Evolutionary conservation across 2,888 invertebrate species (phyloP), one percentile per base, ranked within the genome.

Genomic region (Hirudinaria manillensis): DNA sequence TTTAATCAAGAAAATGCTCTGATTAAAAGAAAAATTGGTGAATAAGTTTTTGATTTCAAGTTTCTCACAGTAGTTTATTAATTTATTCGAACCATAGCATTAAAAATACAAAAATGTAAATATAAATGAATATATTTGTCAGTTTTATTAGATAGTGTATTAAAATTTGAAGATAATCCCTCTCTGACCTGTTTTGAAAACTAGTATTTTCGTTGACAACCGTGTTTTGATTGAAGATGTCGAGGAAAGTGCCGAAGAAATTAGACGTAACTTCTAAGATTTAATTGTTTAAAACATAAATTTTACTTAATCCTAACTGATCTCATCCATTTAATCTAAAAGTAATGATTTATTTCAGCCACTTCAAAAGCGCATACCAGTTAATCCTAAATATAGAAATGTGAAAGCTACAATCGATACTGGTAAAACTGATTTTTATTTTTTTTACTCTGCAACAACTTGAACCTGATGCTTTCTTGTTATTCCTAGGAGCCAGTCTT

Each of bases 311-410:
- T 27, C 21, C n/a, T 24, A 56, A 24, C 3, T 56, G 21, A 24
- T 13, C 27, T 24, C 13, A 3, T 56, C 6, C 27, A 29, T 61
- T 1, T 61, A 61, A 61, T 61, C 7, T 7, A 2, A 10, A 61
- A 61, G n/a, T n/a, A n/a, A n/a, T n/a, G n/a, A 2, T 21, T 61
- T 27, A 7, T 29, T 56, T 61, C 80, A 85, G 85, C 82, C 82
- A 7, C 66, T 85, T 79, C 79, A 79, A 38, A 83, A 83, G 79
- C 82, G 81, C 79, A 80, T 84, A 65, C 84, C 83, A 65, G 80
- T 80, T 76, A 85, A 85, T 79, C 84, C 85, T 3, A 84, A 83
- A 79, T 85, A 84, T 80, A 83, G 82, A 79, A 80, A 85, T 83
- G 82, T 85, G 70, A 79, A 81, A 78, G 75, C 83, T 13, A 83